Evolutionary conservation across 30 jellyfish, hydroid and myxozoan genomes (phyloP), one percentile per base, ranked within the genome.

Genomic region (Mastigias papua): DNA sequence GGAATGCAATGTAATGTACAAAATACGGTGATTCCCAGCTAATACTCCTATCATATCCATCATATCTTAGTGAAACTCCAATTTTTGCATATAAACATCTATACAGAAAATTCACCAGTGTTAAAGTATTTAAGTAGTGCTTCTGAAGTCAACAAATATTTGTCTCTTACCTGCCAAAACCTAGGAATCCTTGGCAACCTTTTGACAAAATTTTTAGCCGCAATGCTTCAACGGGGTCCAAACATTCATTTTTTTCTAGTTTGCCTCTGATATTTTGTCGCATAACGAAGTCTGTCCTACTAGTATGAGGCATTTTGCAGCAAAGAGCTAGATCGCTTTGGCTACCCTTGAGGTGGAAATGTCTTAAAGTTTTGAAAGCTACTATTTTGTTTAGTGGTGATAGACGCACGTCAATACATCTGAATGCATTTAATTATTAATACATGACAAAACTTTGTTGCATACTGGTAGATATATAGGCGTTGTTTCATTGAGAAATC

Each of bases 301-400:
- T 78, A 22, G 96, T 88, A 67, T 88, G 96, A 6, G 96, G 88
- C 96, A 88, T 88, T 26, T 31, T 76, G 35, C 42, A n/a, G 17
- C 67, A 54, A 21, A 21, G 60, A 6, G 16, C 16, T n/a, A n/a
- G n/a, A n/a, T n/a, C n/a, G n/a, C n/a, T n/a, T n/a, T n/a, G n/a
- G n/a, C n/a, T n/a, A n/a, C n/a, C n/a, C n/a, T n/a, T n/a, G n/a
- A n/a, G n/a, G n/a, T n/a, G n/a, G n/a, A n/a, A n/a, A n/a, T n/a
- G n/a, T n/a, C n/a, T n/a, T n/a, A n/a, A n/a, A n/a, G n/a, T n/a
- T n/a, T n/a, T n/a, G n/a, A n/a, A n/a, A n/a, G n/a, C n/a, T n/a
- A n/a, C n/a, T n/a, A n/a, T n/a, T n/a, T n/a, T n/a, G n/a, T n/a
- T n/a, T n/a, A n/a, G n/a, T n/a, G n/a, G n/a, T n/a, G n/a, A n/a